Percentiles rank a stretch among this genome's conserved stretches.
phyloP scores from a whole-genome alignment of 2,797 vertebrate genomes.

The Setipinna tenuifilis region DNA sequence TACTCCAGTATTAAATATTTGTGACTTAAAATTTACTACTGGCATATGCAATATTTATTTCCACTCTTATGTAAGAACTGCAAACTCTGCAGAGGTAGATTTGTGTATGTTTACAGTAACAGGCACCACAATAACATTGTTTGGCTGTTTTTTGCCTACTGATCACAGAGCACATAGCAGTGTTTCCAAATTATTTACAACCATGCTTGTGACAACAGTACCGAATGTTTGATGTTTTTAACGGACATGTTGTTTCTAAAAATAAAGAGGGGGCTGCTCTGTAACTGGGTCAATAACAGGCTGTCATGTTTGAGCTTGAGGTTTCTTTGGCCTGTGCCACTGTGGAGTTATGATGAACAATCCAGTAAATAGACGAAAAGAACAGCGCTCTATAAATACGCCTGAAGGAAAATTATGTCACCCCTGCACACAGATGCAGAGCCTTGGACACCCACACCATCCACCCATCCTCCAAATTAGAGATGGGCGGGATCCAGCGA shows the following conservation, averaged over 20 bases:
- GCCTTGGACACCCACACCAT: constrained; percentile 9
- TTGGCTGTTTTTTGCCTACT: not conserved
- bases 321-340: constrained; percentile 43
- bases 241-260: constrained; percentile 26
- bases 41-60: not conserved
- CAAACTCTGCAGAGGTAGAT: not conserved
- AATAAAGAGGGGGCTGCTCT: constrained; percentile 31
- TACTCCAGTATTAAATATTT: not conserved
- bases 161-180: not conserved
- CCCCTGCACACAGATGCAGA: constrained; percentile 37
- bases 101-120: not conserved
- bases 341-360: constrained; percentile 32
- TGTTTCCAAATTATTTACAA: not conserved
- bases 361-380: constrained; percentile 42
- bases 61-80: not conserved
- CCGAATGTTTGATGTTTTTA: not conserved
- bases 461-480: not conserved
- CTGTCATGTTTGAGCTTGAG: constrained; percentile 21
- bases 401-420: constrained; percentile 51
- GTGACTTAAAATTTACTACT: not conserved
- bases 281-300: constrained; percentile 49
- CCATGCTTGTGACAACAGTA: not conserved
- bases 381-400: constrained; percentile 32
- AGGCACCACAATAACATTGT: not conserved
- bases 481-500: not conserved